Base-by-base conservation (phyloP, 2,888 invertebrate species). In the Incurvaria masculella region DNA sequence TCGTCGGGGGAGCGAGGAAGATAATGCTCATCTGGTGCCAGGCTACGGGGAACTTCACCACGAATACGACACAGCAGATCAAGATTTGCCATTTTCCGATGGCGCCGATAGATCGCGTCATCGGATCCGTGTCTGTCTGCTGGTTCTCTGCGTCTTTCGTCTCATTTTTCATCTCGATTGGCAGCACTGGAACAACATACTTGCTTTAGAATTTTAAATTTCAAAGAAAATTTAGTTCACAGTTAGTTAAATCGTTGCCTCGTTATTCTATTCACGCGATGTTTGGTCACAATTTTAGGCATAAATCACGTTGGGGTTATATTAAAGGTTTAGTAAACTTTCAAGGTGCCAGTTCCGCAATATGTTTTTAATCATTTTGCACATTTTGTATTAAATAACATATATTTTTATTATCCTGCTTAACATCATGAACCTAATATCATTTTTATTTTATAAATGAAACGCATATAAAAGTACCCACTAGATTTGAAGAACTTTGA, bases 1-100 rank as follows among this genome's bases (percentile, higher is more conserved):
- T 69, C 47, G 81, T 81, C 0, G 85, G 84, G 0, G 90, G 88
- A 5, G 89, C 87, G 52, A 89, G 79, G 60, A 91, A 90, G 50
- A 90, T 86, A 52, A 89, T 88, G 52, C 85, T 87, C 63, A 90
- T 79, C 59, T 89, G 89, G 61, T 89, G 89, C 89, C 89, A 91
- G 0, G 89, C 89, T 1, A 88, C 86, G 1, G 89, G 89, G 60
- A 90, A 87, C 66, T 90, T 90, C 47, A 86, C 82, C 10, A 88
- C 70, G 53, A 88, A 86, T 38, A 89, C 82, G 0, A 86, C 80
- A 44, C 83, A 68, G 55, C 87, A 87, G 45, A 89, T 80, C 73
- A 84, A 81, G 52, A 89, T 76, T 61, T 91, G 90, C 87, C 89
- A 91, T 59, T 80, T 81, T 4, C 89, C 88, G 49, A 89, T 81